Base-by-base conservation (phyloP, 2,888 invertebrate species). In the Orthosia incerta region DNA sequence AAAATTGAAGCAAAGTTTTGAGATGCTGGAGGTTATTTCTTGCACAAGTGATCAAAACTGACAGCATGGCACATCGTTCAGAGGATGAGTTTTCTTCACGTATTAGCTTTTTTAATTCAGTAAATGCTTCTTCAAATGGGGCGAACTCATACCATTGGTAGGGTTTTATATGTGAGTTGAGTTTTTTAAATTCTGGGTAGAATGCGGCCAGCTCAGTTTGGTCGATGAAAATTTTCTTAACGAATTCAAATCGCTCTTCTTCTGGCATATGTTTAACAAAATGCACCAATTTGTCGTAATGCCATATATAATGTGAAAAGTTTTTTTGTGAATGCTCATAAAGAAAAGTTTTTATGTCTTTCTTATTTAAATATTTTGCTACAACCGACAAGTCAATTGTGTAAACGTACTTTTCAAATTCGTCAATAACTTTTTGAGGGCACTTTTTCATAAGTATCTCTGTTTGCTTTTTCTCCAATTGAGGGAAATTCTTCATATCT, bases 61-160 rank as follows among this genome's bases (percentile, higher is more conserved):
- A 86, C 13, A 95, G 82, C 66, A 95, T 94, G 5, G 80, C 74
- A 67, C 81, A 88, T 78, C 94, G 88, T 77, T 91, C 91, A n/a
- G 76, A 77, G 7, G 93, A 89, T 46, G 89, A 87, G 1, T 91
- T 91, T 79, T 94, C 94, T 0, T 86, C 53, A 4, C 89, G 89
- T 71, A 94, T 91, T 12, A 91, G 68, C 80, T 91, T 92, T 70
- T 91, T 92, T 31, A 95, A 79, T 70, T 93, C 91, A 4, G 74
- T 39, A 39, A 85, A 57, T 11, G 57, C 57, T 18, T 31, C 57
- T 18, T 57, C 11, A 11, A 57, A 57, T 90, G 89, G 12, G 75
- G 74, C 7, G 76, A 76, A 56, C 87, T 55, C 51, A 73, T 77
- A 45, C 90, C 83, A 69, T 12, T 64, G 51, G 51, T 64, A 69